Evolutionary conservation across 2,888 invertebrate genomes (phyloP), one percentile per base, ranked within the genome.

Genomic region (Iselma pallidipennis): DNA sequence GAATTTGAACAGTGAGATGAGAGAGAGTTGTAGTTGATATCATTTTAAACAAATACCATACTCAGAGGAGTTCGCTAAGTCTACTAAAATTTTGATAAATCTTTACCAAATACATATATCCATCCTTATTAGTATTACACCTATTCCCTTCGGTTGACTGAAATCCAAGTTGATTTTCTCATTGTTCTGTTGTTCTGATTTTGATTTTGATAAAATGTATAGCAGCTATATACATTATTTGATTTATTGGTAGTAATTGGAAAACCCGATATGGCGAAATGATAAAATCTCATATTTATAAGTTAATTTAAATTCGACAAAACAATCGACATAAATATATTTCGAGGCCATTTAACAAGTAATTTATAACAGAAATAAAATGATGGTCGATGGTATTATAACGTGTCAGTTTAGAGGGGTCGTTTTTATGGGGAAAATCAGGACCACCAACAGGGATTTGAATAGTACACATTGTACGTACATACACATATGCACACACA

Each of bases 241-340:
- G 42, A 19, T 42, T 42, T 42, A 7, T 21, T 12, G 42, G 10
- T 19, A 42, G 21, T 42, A 42, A 42, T 21, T 42, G 19, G 42
- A 42, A 42, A 42, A 42, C 21, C 9, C 42, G 42, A 42, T 42
- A 42, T 42, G 19, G 42, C 69, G 71, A 71, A 69, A 70, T 69
- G 71, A 71, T 70, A 69, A 70, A 73, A 75, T 75, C 73, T 67
- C 71, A 71, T 75, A 75, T 75, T 75, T 71, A 75, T 75, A 74
- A 75, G 72, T 68, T 72, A 74, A 75, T 75, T 74, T 75, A 75
- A 75, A 74, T 75, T 74, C 75, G 71, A 68, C 71, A 68, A 73
- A 75, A 75, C 74, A 74, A 74, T 74, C 65, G 72, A 63, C 70
- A 71, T 72, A 74, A 73, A 74, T 73, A 70, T 66, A 67, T 74